Conservation (phyloP, 2,113 vertebrate genomes). For the Geococcyx californianus region DNA sequence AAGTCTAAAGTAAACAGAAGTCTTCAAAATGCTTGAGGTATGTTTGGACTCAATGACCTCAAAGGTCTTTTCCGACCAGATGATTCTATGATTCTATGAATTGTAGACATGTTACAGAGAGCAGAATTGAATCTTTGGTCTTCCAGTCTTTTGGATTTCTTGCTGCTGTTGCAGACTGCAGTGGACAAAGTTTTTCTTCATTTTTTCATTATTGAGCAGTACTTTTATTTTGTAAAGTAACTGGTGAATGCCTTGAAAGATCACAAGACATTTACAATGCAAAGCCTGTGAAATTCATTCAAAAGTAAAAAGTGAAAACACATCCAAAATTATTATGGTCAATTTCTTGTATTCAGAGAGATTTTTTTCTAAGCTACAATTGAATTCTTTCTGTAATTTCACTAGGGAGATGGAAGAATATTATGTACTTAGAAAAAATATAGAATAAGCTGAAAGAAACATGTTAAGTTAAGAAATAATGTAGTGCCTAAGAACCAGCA, state of each 20-base stretch:
- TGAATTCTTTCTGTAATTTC: slow-evolving; percentile 45
- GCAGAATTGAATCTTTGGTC: not conserved
- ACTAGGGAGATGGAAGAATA: not conserved
- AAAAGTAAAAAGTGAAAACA: not conserved
- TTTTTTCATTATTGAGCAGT: not conserved
- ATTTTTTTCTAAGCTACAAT: not conserved
- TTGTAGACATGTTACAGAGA: not conserved
- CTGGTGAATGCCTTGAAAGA: not conserved
- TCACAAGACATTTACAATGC: not conserved
- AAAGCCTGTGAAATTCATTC: not conserved
- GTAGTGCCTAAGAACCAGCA: not conserved
- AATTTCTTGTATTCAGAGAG: not conserved
- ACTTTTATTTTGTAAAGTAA: not conserved
- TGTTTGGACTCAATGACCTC: too few species aligned
- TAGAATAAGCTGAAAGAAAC: slow-evolving; percentile 1
- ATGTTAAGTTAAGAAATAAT: not conserved
- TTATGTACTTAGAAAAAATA: not conserved
- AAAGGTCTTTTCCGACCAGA: too few species aligned
- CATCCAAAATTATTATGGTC: not conserved
- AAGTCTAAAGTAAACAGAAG: not conserved
- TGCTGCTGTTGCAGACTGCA: not conserved
- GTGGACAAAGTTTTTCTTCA: not conserved
- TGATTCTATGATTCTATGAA: too few species aligned
- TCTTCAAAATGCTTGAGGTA: not conserved
- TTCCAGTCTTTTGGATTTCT: not conserved